phyloP scores from a whole-genome alignment of 1,140 invertebrate genomes.

The Capitella teleta region DNA sequence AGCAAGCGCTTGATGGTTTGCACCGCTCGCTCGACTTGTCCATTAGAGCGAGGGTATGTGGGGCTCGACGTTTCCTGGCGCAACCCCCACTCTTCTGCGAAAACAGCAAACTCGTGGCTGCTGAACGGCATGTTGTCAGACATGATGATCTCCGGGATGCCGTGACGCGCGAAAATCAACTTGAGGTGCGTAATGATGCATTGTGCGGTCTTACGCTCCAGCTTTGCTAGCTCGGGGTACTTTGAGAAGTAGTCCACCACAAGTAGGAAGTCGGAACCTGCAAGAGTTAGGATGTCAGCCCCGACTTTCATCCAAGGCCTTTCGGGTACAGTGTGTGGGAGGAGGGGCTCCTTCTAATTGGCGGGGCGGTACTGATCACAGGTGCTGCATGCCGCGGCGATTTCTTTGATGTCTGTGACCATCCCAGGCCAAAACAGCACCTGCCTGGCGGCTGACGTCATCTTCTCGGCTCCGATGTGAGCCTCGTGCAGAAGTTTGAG shows the following conservation, averaged over 20 bases:
- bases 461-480: slow-evolving; percentile 17
- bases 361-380: slow-evolving; percentile 13
- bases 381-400: slow-evolving; percentile 13
- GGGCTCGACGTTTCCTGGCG: too few species aligned
- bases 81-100: too few species aligned
- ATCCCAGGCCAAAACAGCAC: slow-evolving; percentile 19
- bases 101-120: slow-evolving; percentile 3
- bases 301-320: slow-evolving; percentile 1
- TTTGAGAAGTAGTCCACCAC: slow-evolving; percentile 21
- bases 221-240: slow-evolving; percentile 15
- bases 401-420: slow-evolving; percentile 17
- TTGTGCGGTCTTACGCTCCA: slow-evolving; percentile 11
- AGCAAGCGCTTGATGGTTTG: too few species aligned
- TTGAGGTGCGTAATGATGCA: slow-evolving; percentile 12
- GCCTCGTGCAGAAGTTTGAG: slow-evolving; percentile 13
- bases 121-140: slow-evolving; percentile 19
- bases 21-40: too few species aligned
- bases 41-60: too few species aligned
- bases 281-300: not conserved
- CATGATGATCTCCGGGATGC: slow-evolving; percentile 18
- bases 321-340: not conserved
- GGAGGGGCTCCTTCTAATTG: not conserved
- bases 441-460: slow-evolving; percentile 8
- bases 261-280: slow-evolving; percentile 11
- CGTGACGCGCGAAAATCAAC: slow-evolving; percentile 15